Evolutionary conservation across 2,888 invertebrate genomes (phyloP).

Genomic region (Ochropleura leucogaster): DNA sequence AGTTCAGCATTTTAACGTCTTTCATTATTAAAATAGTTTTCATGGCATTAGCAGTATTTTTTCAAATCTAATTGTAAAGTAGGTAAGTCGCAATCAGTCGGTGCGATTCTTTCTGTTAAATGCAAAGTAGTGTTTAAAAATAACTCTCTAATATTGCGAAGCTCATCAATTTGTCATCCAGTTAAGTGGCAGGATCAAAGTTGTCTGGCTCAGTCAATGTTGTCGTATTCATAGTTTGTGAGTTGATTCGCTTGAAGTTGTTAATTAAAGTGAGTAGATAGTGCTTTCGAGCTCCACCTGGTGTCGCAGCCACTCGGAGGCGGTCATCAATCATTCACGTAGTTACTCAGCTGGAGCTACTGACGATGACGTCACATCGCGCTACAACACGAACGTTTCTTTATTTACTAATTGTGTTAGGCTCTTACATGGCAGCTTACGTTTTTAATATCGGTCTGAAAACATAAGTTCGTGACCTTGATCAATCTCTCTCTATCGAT

Average conservation of each 20-base stretch:
- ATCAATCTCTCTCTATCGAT: background rate
- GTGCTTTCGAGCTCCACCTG: conserved; percentile 37
- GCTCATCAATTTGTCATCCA: conserved; percentile 29
- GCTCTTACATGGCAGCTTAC: background rate
- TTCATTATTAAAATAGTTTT: conserved; percentile 39
- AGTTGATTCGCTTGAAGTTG: conserved; percentile 14
- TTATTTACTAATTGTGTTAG: background rate
- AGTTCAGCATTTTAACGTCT: conserved; percentile 6
- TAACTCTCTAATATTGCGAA: conserved; percentile 23
- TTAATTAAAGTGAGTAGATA: conserved; percentile 26
- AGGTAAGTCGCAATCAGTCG: conserved; percentile 24
- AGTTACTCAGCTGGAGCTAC: conserved; percentile 16
- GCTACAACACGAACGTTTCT: conserved; percentile 6
- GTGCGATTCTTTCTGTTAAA: conserved; percentile 17
- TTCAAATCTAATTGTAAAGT: conserved; percentile 26
- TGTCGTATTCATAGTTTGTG: conserved; percentile 6
- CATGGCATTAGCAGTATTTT: conserved; percentile 21
- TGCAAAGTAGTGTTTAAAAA: conserved; percentile 23
- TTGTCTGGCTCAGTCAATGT: background rate
- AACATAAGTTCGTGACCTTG: background rate
- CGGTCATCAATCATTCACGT: conserved; percentile 36
- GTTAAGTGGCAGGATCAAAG: conserved; percentile 27
- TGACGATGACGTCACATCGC: conserved; percentile 25
- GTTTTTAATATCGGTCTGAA: conserved; percentile 6
- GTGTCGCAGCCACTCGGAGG: background rate